Evolutionary conservation across 1,140 invertebrate genomes (phyloP).

Genomic region (Papilio glaucus): DNA sequence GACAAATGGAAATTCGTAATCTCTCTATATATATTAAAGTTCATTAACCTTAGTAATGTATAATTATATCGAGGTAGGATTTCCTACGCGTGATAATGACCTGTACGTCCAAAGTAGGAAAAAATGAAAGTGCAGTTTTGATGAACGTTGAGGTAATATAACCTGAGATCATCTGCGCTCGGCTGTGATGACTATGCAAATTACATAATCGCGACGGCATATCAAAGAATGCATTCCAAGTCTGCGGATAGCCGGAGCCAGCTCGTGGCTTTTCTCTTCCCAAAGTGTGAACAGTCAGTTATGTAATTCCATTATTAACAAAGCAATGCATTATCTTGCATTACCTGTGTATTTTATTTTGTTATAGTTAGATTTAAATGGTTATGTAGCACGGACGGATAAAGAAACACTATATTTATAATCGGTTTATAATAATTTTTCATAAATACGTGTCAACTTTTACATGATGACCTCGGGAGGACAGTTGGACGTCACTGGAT

Average conservation of each 20-base stretch:
- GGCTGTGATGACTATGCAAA: conserved; percentile 1
- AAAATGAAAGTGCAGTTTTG: conserved; percentile 5
- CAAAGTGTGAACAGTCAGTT: conserved; percentile 2
- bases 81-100: conserved; percentile 8
- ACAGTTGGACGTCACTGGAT: too few relatives aligned
- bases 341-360: not conserved
- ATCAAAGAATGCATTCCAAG: conserved; percentile 10
- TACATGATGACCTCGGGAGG: too few relatives aligned
- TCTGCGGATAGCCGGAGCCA: not conserved
- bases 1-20: too few relatives aligned
- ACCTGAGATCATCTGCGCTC: not conserved
- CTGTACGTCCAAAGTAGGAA: not conserved
- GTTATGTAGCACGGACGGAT: not conserved
- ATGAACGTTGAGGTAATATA: conserved; percentile 2
- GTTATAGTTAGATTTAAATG: not conserved
- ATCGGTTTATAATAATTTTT: too few relatives aligned
- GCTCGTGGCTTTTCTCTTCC: not conserved
- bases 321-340: conserved; percentile 2
- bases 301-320: conserved; percentile 11
- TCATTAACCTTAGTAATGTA: not conserved
- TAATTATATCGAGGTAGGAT: not conserved
- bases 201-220: not conserved
- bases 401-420: not conserved
- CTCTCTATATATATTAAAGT: too few relatives aligned
- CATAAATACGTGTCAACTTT: too few relatives aligned